These are phyloP conservation scores for Manduca sexta DNA, from an alignment of 1,140 invertebrate species.

Conservation along the genomic window DNA sequence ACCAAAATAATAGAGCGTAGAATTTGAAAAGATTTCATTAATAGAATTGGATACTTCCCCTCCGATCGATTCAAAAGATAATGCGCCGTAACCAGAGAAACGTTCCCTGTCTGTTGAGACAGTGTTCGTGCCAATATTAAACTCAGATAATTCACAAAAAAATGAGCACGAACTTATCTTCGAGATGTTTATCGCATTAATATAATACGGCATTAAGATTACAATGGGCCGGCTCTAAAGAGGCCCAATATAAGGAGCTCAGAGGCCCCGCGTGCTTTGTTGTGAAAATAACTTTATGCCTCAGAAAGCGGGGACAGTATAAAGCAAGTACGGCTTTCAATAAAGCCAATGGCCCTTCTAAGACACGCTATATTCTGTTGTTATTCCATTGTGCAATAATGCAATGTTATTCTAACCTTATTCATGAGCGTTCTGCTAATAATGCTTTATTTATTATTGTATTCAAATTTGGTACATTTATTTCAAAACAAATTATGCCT, in stretches of 20 bases:
- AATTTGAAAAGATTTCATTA: constrained; percentile 42
- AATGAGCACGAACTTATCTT: constrained; percentile 48
- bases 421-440: constrained; percentile 2
- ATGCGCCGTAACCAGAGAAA: constrained; percentile 43
- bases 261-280: constrained; percentile 53
- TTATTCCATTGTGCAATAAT: constrained; percentile 54
- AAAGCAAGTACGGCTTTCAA: constrained; percentile 53
- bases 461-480: neutral
- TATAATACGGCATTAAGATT: constrained; percentile 70
- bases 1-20: constrained; percentile 15
- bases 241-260: constrained; percentile 66
- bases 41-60: constrained; percentile 49
- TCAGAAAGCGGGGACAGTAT: constrained; percentile 47
- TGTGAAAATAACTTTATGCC: constrained; percentile 70
- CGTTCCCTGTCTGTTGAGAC: constrained; percentile 27
- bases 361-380: constrained; percentile 47
- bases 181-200: constrained; percentile 71
- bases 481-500: neutral
- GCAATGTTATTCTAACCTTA: constrained; percentile 35
- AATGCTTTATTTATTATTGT: neutral
- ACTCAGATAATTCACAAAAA: constrained; percentile 40
- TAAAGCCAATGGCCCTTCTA: constrained; percentile 50
- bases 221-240: constrained; percentile 65
- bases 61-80: constrained; percentile 44
- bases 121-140: constrained; percentile 52